Percentiles rank a stretch among this genome's conserved stretches.
phyloP scores from a whole-genome alignment of 2,888 invertebrate genomes.

The Archips crataeganus region DNA sequence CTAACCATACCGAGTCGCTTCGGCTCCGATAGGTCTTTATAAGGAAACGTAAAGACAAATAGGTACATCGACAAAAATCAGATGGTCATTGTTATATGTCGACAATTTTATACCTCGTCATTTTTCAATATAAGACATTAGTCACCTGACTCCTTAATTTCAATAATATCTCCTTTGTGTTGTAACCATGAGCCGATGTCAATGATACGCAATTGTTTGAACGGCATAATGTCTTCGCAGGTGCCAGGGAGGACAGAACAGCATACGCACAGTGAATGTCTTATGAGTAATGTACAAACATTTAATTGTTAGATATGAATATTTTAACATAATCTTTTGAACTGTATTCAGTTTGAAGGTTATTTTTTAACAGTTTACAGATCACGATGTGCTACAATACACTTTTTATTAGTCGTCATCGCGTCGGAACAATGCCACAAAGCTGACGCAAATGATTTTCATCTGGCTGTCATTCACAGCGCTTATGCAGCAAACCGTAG shows the following conservation, averaged over 20 bases:
- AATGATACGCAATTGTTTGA: not conserved
- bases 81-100: too few relatives aligned
- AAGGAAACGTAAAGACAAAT: too few relatives aligned
- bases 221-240: conserved; percentile 17
- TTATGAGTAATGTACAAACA: conserved; percentile 36
- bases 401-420: conserved; percentile 21
- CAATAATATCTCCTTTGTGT: not conserved
- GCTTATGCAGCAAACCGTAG: conserved; percentile 22
- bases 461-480: conserved; percentile 45
- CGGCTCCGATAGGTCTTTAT: too few relatives aligned
- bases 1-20: too few relatives aligned
- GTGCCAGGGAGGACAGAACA: conserved; percentile 25
- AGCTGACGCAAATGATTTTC: conserved; percentile 35
- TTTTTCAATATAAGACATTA: too few relatives aligned
- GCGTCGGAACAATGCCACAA: conserved; percentile 6
- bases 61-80: too few relatives aligned
- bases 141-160: too few relatives aligned
- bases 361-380: conserved; percentile 13
- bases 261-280: conserved; percentile 18
- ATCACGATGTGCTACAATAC: not conserved
- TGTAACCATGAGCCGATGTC: not conserved
- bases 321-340: conserved; percentile 22
- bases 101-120: too few relatives aligned
- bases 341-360: conserved; percentile 20
- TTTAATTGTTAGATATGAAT: conserved; percentile 27